Evolutionary conservation across 2,888 invertebrate genomes (phyloP).

Genomic region (Drosophila paracracens): DNA sequence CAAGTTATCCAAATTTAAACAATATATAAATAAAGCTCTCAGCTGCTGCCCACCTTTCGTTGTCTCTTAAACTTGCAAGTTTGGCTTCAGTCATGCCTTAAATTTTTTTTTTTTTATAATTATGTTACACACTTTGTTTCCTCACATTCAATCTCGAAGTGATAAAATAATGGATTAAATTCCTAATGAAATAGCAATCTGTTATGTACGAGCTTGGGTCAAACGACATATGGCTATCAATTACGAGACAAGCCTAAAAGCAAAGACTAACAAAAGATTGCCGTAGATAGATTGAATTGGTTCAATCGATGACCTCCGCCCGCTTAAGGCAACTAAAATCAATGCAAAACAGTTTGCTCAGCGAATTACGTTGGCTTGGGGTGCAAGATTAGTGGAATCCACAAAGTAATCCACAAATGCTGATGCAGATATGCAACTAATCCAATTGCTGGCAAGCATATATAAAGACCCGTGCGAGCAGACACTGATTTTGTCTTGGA

Average conservation of each 20-base stretch:
- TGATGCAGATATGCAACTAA: slow-evolving; percentile 51
- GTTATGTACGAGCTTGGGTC: neutral
- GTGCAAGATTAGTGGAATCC: slow-evolving; percentile 64
- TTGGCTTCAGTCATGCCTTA: neutral
- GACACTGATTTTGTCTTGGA: slow-evolving; percentile 69
- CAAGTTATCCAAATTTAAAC: neutral
- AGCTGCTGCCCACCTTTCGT: neutral
- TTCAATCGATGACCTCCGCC: slow-evolving; percentile 24
- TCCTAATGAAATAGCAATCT: neutral
- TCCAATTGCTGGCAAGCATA: slow-evolving; percentile 63
- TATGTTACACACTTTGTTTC: neutral
- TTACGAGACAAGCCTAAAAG: neutral
- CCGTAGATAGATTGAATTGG: slow-evolving; percentile 3
- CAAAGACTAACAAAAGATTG: slow-evolving; percentile 14
- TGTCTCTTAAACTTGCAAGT: neutral
- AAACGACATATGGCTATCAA: slow-evolving; percentile 15
- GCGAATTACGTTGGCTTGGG: slow-evolving; percentile 41
- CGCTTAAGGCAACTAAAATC: slow-evolving; percentile 42
- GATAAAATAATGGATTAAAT: neutral
- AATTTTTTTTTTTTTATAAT: neutral
- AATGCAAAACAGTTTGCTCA: slow-evolving; percentile 51
- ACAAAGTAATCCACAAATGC: slow-evolving; percentile 47
- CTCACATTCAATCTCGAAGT: neutral
- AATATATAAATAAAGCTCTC: neutral
- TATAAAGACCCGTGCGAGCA: slow-evolving; percentile 39